A percentile compares a stretch with the other conserved stretches of the same genome.
phyloP scores from a whole-genome alignment of 1,140 invertebrate species.

The Danaus melanippus region DNA sequence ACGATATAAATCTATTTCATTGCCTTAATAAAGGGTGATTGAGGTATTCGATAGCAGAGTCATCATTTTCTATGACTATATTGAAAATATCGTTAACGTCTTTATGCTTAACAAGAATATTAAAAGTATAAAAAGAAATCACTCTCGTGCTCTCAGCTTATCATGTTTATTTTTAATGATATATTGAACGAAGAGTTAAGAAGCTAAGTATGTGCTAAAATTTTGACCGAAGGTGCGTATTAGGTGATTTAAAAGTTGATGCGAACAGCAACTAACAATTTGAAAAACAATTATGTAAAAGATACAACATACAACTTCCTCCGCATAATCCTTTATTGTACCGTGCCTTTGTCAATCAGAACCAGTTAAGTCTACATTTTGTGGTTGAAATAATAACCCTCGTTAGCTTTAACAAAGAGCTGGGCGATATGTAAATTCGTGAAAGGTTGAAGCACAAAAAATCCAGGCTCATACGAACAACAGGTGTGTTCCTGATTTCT shows the following conservation, averaged over 20 bases:
- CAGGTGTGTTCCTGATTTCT: conserved; percentile 63
- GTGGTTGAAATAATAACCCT: conserved; percentile 67
- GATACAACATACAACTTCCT: conserved; percentile 31
- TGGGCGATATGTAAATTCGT: conserved; percentile 65
- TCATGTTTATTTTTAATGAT: conserved; percentile 16
- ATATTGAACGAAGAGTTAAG: background rate
- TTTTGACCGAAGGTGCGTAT: conserved; percentile 21
- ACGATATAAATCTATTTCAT: conserved; percentile 69
- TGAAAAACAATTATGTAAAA: conserved; percentile 42
- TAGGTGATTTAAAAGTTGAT: conserved; percentile 35
- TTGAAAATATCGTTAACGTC: conserved; percentile 50
- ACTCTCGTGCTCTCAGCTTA: conserved; percentile 13
- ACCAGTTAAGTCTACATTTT: conserved; percentile 56
- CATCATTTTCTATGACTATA: conserved; percentile 58
- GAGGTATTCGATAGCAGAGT: conserved; percentile 59
- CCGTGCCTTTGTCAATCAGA: conserved; percentile 55
- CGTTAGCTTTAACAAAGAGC: conserved; percentile 58
- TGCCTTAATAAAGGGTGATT: conserved; percentile 68
- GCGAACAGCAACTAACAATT: conserved; percentile 48
- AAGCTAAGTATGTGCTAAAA: conserved; percentile 23
- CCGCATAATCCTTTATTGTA: conserved; percentile 43
- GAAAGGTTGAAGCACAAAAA: conserved; percentile 60
- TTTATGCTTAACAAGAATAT: conserved; percentile 37
- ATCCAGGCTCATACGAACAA: conserved; percentile 50
- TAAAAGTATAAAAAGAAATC: conserved; percentile 13